Percentiles rank a stretch among this genome's conserved stretches.
Conservation (phyloP, 1,140 invertebrate genomes). For the Acromyrmex echinatior region DNA sequence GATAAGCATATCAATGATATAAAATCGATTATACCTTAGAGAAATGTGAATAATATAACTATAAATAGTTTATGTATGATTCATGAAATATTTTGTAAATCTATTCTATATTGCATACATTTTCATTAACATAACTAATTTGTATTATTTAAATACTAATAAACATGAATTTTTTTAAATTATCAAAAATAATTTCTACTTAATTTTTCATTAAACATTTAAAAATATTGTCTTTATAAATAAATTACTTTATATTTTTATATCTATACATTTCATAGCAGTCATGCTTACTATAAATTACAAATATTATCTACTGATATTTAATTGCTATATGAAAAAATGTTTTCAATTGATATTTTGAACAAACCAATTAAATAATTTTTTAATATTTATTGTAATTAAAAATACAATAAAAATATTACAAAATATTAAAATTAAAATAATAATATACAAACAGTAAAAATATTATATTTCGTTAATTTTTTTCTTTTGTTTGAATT, state of each 20-base stretch:
- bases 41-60: neutral
- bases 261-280: neutral
- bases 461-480: neutral
- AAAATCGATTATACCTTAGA: neutral
- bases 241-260: neutral
- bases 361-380: neutral
- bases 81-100: neutral
- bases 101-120: neutral
- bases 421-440: too few relatives aligned
- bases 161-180: neutral
- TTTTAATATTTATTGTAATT: neutral
- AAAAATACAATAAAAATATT: too few relatives aligned
- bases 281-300: neutral
- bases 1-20: neutral
- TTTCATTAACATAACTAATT: neutral
- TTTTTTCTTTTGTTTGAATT: neutral
- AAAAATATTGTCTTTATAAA: neutral
- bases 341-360: neutral
- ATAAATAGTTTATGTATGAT: neutral
- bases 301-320: slow-evolving; percentile 7
- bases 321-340: neutral
- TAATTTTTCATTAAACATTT: neutral
- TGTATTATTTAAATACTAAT: neutral
- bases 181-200: neutral
- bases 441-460: too few relatives aligned